These are phyloP conservation scores for Hoplias malabaricus DNA, from an alignment of 2,113 vertebrate species.

Conservation along the genomic window DNA sequence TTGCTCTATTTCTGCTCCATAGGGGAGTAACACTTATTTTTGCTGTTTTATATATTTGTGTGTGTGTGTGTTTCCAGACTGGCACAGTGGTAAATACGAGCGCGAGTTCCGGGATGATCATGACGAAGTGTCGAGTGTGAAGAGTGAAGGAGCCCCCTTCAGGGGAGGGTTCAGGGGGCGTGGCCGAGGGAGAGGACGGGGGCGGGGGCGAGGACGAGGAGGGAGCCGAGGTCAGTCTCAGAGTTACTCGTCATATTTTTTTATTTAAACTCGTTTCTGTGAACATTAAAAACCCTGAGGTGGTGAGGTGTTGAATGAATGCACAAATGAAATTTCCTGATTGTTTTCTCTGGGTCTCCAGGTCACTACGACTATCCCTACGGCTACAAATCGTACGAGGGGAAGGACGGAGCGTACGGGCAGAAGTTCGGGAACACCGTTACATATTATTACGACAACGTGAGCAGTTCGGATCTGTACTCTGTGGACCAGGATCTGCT, in stretches of 20 bases:
- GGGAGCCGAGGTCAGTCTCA: slow-evolving; percentile 72
- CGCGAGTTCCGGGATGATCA: slow-evolving; percentile 90
- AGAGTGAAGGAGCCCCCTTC: slow-evolving; percentile 92
- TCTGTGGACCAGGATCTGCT: slow-evolving; percentile 92
- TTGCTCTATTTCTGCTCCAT: too few species aligned
- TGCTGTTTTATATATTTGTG: neutral
- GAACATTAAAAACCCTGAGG: too few species aligned
- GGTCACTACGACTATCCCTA: slow-evolving; percentile 95
- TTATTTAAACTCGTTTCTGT: too few species aligned
- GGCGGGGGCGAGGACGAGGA: slow-evolving; percentile 88
- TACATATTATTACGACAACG: slow-evolving; percentile 97
- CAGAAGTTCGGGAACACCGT: slow-evolving; percentile 89
- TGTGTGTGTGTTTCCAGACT: slow-evolving; percentile 70
- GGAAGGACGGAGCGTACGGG: slow-evolving; percentile 80
- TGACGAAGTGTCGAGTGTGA: slow-evolving; percentile 95
- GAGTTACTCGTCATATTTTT: too few species aligned
- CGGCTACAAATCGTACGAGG: slow-evolving; percentile 86
- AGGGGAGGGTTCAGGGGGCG: slow-evolving; percentile 89
- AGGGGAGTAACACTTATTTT: too few species aligned
- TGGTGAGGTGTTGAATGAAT: too few species aligned
- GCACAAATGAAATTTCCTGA: neutral
- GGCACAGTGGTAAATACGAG: slow-evolving; percentile 92
- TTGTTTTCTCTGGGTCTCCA: slow-evolving; percentile 50
- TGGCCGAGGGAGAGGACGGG: slow-evolving; percentile 86
- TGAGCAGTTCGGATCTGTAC: slow-evolving; percentile 93